Base-by-base conservation (phyloP, 2,888 invertebrate genomes). In the Mayetiola destructor region DNA sequence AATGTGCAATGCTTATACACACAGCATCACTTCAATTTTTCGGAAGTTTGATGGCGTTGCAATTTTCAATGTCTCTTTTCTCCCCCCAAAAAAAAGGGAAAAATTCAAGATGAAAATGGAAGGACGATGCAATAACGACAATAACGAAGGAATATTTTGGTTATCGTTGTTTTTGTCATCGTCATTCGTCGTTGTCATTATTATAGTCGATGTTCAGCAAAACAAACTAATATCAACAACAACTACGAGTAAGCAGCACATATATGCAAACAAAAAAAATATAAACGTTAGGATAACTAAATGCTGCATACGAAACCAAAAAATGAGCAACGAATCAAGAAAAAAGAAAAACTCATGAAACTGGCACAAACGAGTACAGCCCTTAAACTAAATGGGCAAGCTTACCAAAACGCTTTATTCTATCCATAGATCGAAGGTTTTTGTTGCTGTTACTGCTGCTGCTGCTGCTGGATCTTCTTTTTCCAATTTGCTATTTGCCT, bases 141-240 rank as follows among this genome's bases (percentile, higher is more conserved):
- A 27, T 27, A 48, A 27, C 27, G 48, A 48, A 27, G 27, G 23
- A 16, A 27, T 48, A 48, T 48, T 48, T 48, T 48, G 48, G 48
- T 48, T 48, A 48, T 48, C 48, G 48, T 48, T 42, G 42, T 42
- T 42, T 42, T 42, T 48, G 48, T 48, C 29, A 27, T 48, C 29
- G 48, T 48, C 48, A 48, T n/a, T n/a, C n/a, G n/a, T 48, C 48
- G 48, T 48, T 27, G 48, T 48, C 48, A 48, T 48, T n/a, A n/a
- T n/a, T 48, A 48, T 27, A 48, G 48, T 27, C 27, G 48, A 27
- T n/a, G 16, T 32, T n/a, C n/a, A n/a, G n/a, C n/a, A n/a, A n/a
- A n/a, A n/a, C n/a, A n/a, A n/a, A n/a, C n/a, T n/a, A n/a, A n/a
- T n/a, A n/a, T n/a, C n/a, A 32, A 32, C 32, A 32, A 32, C 6